Evolutionary conservation across 2,888 invertebrate genomes (phyloP).

Genomic region (Pachymerium ferrugineum): DNA sequence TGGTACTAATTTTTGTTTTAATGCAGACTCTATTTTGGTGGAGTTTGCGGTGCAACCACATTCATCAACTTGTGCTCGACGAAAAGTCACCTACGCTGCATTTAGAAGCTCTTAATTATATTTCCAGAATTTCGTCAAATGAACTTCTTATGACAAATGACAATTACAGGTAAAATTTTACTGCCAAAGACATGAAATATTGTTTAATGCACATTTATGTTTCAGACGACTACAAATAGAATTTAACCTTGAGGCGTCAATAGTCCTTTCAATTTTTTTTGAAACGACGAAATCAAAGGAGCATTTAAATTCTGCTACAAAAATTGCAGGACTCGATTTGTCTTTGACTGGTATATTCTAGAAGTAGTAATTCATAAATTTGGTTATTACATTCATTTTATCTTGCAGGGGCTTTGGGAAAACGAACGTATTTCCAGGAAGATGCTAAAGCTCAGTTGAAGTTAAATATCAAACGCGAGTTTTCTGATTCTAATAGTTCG

Average conservation of each 20-base stretch:
- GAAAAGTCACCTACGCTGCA: conserved; percentile 58
- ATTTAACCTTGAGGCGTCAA: conserved; percentile 57
- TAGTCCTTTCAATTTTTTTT: conserved; percentile 68
- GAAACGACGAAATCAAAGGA: conserved; percentile 65
- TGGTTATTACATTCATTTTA: background rate
- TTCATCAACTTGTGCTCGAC: conserved; percentile 71
- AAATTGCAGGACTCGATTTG: conserved; percentile 61
- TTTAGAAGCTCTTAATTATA: conserved; percentile 39
- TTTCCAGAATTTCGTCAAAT: conserved; percentile 36
- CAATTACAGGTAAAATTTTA: conserved; percentile 24
- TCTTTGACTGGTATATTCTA: conserved; percentile 58
- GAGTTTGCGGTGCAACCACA: conserved; percentile 64
- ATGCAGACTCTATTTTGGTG: conserved; percentile 59
- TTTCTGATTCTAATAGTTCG: background rate
- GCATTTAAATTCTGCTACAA: conserved; percentile 60
- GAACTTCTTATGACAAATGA: conserved; percentile 20
- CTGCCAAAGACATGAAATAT: too few relatives aligned
- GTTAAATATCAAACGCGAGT: conserved; percentile 46
- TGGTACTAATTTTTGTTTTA: background rate
- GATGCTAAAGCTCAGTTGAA: conserved; percentile 73
- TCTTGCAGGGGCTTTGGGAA: conserved; percentile 70
- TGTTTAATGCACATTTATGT: too few relatives aligned
- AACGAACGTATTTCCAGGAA: conserved; percentile 82
- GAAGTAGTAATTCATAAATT: background rate
- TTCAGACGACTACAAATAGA: conserved; percentile 43